Percentiles rank a stretch among this genome's conserved stretches.
Evolutionary conservation across 2,113 vertebrate genomes (phyloP).

Genomic region (Holacanthus passer): DNA sequence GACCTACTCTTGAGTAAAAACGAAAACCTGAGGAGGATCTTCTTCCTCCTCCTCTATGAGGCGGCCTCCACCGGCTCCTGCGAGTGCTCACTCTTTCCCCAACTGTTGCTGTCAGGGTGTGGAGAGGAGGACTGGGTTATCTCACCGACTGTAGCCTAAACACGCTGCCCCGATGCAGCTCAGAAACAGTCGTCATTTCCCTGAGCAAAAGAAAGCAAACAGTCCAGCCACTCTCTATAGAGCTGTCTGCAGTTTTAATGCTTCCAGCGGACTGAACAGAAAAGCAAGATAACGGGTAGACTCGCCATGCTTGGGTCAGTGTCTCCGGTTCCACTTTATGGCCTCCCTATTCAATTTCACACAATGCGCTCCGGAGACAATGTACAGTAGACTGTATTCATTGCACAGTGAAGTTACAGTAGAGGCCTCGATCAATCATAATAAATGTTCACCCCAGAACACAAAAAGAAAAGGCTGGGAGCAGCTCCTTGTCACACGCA

Average conservation of each 20-base stretch:
- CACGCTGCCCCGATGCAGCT: slow-evolving; percentile 47
- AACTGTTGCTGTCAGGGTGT: slow-evolving; percentile 39
- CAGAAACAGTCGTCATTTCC: slow-evolving; percentile 46
- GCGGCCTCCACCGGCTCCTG: slow-evolving; percentile 5
- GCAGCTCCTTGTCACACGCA: slow-evolving; percentile 32
- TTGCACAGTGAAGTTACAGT: slow-evolving; percentile 54
- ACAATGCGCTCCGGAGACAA: slow-evolving; percentile 70
- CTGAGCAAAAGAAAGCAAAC: slow-evolving; percentile 54
- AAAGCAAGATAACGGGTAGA: slow-evolving; percentile 42
- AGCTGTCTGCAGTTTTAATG: slow-evolving; percentile 48
- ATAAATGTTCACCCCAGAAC: slow-evolving; percentile 60
- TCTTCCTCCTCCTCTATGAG: slow-evolving; percentile 12
- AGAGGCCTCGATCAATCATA: slow-evolving; percentile 60
- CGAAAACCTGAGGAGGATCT: slow-evolving; percentile 41
- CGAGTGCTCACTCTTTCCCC: slow-evolving; percentile 15
- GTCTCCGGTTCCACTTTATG: slow-evolving; percentile 75
- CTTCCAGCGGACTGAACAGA: slow-evolving; percentile 27
- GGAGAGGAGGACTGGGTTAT: slow-evolving; percentile 61
- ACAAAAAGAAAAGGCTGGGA: slow-evolving; percentile 45
- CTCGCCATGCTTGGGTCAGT: slow-evolving; percentile 56
- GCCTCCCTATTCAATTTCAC: slow-evolving; percentile 75
- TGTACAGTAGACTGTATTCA: slow-evolving; percentile 76
- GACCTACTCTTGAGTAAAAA: slow-evolving; percentile 33
- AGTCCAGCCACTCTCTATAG: slow-evolving; percentile 17
- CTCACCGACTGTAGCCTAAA: slow-evolving; percentile 65